Evolutionary conservation across 2,797 vertebrate species (phyloP).

Genomic region (Microhierax caerulescens): DNA sequence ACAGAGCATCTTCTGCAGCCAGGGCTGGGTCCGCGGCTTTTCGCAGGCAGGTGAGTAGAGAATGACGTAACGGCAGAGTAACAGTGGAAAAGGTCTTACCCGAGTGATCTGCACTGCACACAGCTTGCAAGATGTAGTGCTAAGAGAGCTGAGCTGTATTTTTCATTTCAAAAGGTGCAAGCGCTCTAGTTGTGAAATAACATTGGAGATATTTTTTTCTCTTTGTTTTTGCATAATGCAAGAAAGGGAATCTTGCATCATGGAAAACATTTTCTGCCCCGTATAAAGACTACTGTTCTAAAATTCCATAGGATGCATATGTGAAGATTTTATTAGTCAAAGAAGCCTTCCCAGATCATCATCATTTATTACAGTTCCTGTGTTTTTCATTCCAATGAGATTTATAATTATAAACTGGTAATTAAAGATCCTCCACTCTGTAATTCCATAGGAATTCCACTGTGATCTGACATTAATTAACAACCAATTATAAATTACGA

Average conservation of each 20-base stretch:
- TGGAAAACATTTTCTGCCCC: background rate
- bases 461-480: slow-evolving; percentile 73
- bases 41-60: background rate
- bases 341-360: background rate
- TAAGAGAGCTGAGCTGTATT: background rate
- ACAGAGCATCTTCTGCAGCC: background rate
- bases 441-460: slow-evolving; percentile 71
- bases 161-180: background rate
- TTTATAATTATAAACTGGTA: slow-evolving; percentile 71
- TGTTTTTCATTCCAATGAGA: slow-evolving; percentile 64
- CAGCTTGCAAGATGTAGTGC: background rate
- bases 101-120: rapidly evolving
- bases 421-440: slow-evolving; percentile 66
- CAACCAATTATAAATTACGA: slow-evolving; percentile 60
- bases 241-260: background rate
- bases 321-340: slow-evolving; percentile 37
- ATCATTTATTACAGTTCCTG: slow-evolving; percentile 69
- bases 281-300: background rate
- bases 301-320: slow-evolving; percentile 10
- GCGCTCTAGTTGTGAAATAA: background rate
- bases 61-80: background rate
- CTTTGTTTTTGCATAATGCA: background rate
- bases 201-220: background rate
- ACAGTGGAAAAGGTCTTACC: background rate
- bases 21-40: rapidly evolving